Base-by-base conservation (phyloP, 2,113 vertebrate species). In the Baryphthengus martii region DNA sequence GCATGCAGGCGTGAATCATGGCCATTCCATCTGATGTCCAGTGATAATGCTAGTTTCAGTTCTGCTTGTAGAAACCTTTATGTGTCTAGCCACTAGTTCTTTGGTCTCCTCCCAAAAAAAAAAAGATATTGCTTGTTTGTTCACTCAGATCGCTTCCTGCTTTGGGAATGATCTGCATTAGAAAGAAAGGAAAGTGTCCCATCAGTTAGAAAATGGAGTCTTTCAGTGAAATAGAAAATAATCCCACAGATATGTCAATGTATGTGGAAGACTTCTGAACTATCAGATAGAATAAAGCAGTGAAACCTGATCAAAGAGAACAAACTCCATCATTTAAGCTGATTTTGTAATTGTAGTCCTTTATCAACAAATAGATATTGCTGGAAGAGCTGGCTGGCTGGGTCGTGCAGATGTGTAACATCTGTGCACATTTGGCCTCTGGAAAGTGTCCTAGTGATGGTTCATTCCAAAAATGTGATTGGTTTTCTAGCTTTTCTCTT, bases 361-460 rank as follows among this genome's bases (percentile, higher is more conserved):
- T 75, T 81, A 84, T 85, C 81, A 94, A 81, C 85, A 88, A 83
- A 55, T 33, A 83, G 84, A 92, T 85, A 73, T 2, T 70, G 61
- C 91, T 95, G 82, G 90, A 88, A 93, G 68, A 63, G 59, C 71
- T 83, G 85, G 37, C 72, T 83, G 73, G 70, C 62, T 79, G 81
- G 67, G 39, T 25, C 67, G 21, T 94, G 85, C 95, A 96, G 95
- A 96, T 95, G 96, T 91, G 35, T 28, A 55, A 93, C 96, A 97
- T 93, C 95, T 95, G 94, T 37, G 16, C 63, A 59, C 65, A 59
- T 84, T 21, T 78, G 82, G 85, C 78, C 68, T 84, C 79, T 93
- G 92, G 88, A 88, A 93, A 90, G 55, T 76, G 68, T 94, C 75
- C 90, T 91, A 79, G 59, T 67, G 72, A 75, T 61, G 19, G 63